Evolutionary conservation across 2,888 invertebrate genomes (phyloP).

Genomic region (Gymnoscelis rufifasciata): DNA sequence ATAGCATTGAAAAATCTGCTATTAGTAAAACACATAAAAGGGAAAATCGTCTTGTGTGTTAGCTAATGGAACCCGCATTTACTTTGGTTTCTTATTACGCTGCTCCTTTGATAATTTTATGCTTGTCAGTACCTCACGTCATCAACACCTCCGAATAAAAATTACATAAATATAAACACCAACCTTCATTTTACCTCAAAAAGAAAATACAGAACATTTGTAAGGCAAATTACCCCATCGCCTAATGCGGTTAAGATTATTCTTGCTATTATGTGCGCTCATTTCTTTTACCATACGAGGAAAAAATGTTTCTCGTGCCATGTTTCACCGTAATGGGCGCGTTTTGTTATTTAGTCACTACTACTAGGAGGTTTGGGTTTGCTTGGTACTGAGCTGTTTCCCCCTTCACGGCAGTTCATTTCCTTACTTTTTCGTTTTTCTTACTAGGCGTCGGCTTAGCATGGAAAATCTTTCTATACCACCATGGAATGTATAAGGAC

Average conservation of each 20-base stretch:
- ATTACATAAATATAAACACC: slow-evolving; percentile 37
- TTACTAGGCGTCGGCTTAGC: too few species aligned
- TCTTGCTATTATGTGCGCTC: slow-evolving; percentile 33
- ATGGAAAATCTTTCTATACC: too few species aligned
- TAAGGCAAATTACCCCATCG: slow-evolving; percentile 54
- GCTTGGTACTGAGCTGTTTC: neutral
- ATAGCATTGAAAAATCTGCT: too few species aligned
- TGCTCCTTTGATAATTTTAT: neutral
- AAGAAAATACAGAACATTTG: slow-evolving; percentile 49
- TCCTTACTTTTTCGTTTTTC: too few species aligned
- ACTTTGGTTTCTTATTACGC: neutral
- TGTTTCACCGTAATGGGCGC: slow-evolving; percentile 26
- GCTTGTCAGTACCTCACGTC: slow-evolving; percentile 4
- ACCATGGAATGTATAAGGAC: too few species aligned
- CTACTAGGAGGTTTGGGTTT: neutral
- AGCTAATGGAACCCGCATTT: too few species aligned
- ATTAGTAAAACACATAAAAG: too few species aligned
- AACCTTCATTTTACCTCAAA: slow-evolving; percentile 31
- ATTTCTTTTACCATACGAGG: slow-evolving; percentile 32
- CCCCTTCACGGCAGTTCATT: neutral
- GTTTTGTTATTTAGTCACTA: slow-evolving; percentile 8
- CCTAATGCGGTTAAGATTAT: slow-evolving; percentile 56
- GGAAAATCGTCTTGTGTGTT: too few species aligned
- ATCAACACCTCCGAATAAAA: slow-evolving; percentile 21
- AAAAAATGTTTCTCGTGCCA: slow-evolving; percentile 25